These are phyloP conservation scores for Perodicticus potto DNA, from an alignment of 2,797 vertebrate genomes.

Conservation along the genomic window DNA sequence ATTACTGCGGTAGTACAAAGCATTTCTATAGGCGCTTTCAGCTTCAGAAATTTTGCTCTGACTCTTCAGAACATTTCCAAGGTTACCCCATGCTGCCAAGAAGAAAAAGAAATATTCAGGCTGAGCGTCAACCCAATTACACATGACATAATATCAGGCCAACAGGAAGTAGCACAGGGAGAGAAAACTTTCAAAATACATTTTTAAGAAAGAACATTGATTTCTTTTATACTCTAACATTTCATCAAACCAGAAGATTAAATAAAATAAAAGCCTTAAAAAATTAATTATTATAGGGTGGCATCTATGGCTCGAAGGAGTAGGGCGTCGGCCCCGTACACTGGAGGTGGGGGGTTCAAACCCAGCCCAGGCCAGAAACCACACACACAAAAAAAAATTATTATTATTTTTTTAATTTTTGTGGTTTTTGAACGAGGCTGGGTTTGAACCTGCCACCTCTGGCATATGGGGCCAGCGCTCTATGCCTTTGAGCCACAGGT, in stretches of 20 bases:
- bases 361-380: too few relatives aligned
- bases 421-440: too few relatives aligned
- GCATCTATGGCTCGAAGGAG: too few relatives aligned
- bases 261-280: constrained; percentile 41
- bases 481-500: too few relatives aligned
- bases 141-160: constrained; percentile 76
- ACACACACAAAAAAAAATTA: too few relatives aligned
- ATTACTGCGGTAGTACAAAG: constrained; percentile 99
- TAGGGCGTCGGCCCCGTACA: too few relatives aligned
- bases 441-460: too few relatives aligned
- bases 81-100: constrained; percentile 98
- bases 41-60: constrained; percentile 97
- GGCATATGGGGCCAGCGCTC: too few relatives aligned
- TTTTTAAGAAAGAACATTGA: constrained; percentile 48
- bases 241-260: constrained; percentile 72
- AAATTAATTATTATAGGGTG: too few relatives aligned
- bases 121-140: constrained; percentile 82
- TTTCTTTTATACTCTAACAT: constrained; percentile 57
- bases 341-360: too few relatives aligned
- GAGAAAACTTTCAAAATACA: constrained; percentile 77
- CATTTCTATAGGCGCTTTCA: constrained; percentile 97
- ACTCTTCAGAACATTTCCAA: constrained; percentile 99
- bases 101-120: constrained; percentile 87
- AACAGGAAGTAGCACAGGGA: constrained; percentile 76
- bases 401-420: too few relatives aligned